Evolutionary conservation across 2,888 invertebrate genomes (phyloP), one percentile per base, ranked within the genome.

Genomic region (Pharmacophagus antenor): DNA sequence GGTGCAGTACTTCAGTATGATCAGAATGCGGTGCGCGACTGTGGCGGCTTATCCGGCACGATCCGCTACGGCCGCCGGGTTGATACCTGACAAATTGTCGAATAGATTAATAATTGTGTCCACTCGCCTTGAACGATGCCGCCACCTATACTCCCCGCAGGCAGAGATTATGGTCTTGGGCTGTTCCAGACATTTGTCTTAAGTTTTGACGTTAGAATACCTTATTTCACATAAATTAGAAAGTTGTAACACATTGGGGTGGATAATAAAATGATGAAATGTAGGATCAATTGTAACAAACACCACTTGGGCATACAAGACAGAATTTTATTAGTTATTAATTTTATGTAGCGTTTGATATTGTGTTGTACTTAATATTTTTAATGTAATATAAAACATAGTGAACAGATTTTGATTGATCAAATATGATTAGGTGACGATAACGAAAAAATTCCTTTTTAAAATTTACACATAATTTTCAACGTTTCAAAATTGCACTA

Each of bases 1-100:
- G 67, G 68, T 62, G 67, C 63, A 65, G 68, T 76, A 67, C 74
- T 76, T 73, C 72, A 68, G 65, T 69, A 67, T 62, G 64, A 67
- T 58, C 65, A 61, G 48, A 54, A 53, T 59, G 53, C 49, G 48
- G 53, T 47, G 17, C 46, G 44, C 42, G 23, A 22, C 46, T 46
- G 22, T 37, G 52, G 46, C 44, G 18, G 53, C 17, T 53, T 49
- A 48, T 54, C 27, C 48, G 21, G 18, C 21, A 21, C 41, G 41
- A 54, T 59, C 42, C 48, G 58, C 23, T 46, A 22, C 51, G 46
- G 17, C 22, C 27, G 22, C n/a, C 20, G 21, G 22, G n/a, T 52
- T 2, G 17, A 51, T 58, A 47, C 41, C 52, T 23, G 52, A 58
- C 51, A 47, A 58, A 41, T 58, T 52, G 46, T 58, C 47, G 46